These are phyloP conservation scores for Brachionus plicatilis DNA, from an alignment of 1,140 invertebrate species.

Conservation along the genomic window DNA sequence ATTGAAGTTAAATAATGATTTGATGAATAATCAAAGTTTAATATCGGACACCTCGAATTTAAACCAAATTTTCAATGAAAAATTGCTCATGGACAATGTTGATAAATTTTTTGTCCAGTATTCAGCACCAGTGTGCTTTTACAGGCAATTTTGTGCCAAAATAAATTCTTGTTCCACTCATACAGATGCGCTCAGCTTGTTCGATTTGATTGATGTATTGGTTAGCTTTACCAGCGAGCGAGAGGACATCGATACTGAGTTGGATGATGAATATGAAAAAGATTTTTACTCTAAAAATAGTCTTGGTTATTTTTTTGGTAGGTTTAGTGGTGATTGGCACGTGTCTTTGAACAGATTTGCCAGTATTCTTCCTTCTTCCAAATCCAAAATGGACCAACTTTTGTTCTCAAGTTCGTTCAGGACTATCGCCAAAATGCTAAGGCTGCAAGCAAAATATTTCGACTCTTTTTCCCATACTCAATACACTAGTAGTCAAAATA, in stretches of 20 bases:
- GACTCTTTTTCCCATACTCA: neutral
- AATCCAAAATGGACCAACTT: conserved; percentile 21
- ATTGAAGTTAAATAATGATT: neutral
- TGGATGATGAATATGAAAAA: neutral
- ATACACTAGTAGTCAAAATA: neutral
- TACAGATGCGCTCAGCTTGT: neutral
- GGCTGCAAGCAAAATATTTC: neutral
- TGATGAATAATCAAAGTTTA: conserved; percentile 4
- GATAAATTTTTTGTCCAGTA: conserved; percentile 11
- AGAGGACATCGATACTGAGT: neutral
- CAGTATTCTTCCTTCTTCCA: neutral
- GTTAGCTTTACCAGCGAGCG: neutral
- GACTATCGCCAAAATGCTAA: neutral
- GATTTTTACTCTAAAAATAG: conserved; percentile 17
- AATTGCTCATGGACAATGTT: neutral
- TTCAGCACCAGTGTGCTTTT: neutral
- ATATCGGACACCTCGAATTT: neutral
- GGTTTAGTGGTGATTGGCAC: conserved; percentile 1
- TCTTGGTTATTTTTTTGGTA: conserved; percentile 10
- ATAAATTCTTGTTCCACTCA: neutral
- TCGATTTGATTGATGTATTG: conserved; percentile 6
- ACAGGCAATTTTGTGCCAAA: neutral
- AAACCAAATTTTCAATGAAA: conserved; percentile 13
- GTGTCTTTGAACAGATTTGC: conserved; percentile 9
- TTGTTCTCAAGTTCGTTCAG: neutral